These are phyloP conservation scores for Catagonus wagneri DNA, from an alignment of 2,113 vertebrate species.

Conservation along the genomic window DNA sequence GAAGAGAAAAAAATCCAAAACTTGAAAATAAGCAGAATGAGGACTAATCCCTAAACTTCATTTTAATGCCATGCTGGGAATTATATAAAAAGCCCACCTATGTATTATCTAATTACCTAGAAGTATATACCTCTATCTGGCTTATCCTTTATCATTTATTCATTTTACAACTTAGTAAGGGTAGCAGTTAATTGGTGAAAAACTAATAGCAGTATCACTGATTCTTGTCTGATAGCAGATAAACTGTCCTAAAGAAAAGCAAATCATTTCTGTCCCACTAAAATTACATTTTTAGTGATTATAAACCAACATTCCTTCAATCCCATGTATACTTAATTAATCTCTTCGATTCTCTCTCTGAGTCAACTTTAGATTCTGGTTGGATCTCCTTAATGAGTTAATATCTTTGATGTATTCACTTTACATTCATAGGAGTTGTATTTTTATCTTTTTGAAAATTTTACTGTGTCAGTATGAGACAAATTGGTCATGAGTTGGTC, in stretches of 20 bases:
- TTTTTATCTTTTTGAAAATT: conserved; percentile 20
- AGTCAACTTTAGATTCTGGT: background rate
- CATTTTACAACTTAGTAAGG: background rate
- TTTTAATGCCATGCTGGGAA: background rate
- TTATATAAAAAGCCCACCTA: background rate
- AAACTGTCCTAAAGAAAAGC: background rate
- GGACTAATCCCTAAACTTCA: background rate
- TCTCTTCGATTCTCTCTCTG: background rate
- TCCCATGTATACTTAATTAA: background rate
- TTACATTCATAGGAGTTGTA: background rate
- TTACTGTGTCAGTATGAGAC: background rate
- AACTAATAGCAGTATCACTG: background rate
- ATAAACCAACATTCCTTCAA: background rate
- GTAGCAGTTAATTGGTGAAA: background rate
- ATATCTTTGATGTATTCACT: background rate
- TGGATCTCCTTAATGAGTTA: background rate
- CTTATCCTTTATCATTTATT: background rate
- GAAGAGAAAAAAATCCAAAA: background rate
- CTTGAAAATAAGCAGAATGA: background rate
- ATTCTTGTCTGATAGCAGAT: background rate
- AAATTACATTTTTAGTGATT: background rate
- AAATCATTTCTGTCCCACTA: background rate
- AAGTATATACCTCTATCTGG: background rate
- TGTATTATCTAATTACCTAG: background rate
- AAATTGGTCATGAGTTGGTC: background rate